These are phyloP conservation scores for Triops longicaudatus DNA, from an alignment of 1,140 invertebrate genomes.

Conservation along the genomic window DNA sequence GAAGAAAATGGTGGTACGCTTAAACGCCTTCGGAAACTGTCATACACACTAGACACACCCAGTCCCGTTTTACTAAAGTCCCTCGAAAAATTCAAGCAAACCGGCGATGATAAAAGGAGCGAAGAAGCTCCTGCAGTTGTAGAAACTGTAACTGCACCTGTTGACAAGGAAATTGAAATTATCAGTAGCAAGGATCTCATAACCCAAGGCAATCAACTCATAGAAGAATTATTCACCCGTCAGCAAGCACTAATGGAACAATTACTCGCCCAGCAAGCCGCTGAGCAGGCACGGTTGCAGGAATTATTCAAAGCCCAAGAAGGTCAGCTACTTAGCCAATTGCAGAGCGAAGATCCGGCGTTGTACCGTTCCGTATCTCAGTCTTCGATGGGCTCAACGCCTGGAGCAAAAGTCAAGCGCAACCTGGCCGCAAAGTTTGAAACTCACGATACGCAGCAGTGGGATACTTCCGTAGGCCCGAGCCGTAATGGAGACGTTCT, in stretches of 20 bases:
- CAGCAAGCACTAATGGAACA: slow-evolving; percentile 26
- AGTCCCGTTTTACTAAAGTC: slow-evolving; percentile 47
- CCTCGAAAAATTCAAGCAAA: slow-evolving; percentile 13
- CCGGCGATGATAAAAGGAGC: neutral
- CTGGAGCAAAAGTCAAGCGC: neutral
- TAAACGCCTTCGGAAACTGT: slow-evolving; percentile 48
- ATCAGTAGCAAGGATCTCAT: neutral
- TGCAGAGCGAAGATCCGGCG: slow-evolving; percentile 18
- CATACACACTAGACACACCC: slow-evolving; percentile 51
- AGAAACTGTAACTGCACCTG: neutral
- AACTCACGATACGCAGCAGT: neutral
- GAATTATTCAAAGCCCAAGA: slow-evolving; percentile 26
- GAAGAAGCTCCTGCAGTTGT: neutral
- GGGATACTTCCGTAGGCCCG: neutral
- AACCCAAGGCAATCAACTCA: slow-evolving; percentile 4
- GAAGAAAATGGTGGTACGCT: slow-evolving; percentile 27
- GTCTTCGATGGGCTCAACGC: neutral
- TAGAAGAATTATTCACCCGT: slow-evolving; percentile 23
- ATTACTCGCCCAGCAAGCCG: slow-evolving; percentile 25
- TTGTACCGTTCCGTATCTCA: slow-evolving; percentile 3
- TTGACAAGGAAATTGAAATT: slow-evolving; percentile 19
- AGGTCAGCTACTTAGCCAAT: slow-evolving; percentile 20
- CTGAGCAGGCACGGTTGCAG: slow-evolving; percentile 23
- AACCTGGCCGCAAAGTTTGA: neutral
- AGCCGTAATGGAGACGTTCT: neutral